phyloP scores from a whole-genome alignment of 2,888 invertebrate species.

The Habroteleia sp. region DNA sequence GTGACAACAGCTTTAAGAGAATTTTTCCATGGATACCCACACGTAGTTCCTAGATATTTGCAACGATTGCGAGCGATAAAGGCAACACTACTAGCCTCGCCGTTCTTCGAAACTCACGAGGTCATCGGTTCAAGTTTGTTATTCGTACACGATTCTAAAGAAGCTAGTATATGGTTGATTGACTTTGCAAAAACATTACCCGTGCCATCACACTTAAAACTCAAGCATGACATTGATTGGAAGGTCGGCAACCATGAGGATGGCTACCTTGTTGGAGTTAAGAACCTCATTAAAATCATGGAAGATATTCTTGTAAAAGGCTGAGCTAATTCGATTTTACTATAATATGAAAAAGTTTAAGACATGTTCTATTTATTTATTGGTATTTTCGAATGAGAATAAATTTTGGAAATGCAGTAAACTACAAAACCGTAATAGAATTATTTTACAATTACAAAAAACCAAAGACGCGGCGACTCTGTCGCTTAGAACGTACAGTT shows the following conservation, averaged over 20 bases:
- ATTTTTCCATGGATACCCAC: slow-evolving; percentile 90
- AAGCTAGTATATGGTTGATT: slow-evolving; percentile 97
- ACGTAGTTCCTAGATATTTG: slow-evolving; percentile 90
- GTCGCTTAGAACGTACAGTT: slow-evolving; percentile 53
- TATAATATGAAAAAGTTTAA: slow-evolving; percentile 2
- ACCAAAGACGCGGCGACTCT: slow-evolving; percentile 66
- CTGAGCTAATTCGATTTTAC: slow-evolving; percentile 55
- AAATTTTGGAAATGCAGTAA: not conserved
- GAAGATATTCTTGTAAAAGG: slow-evolving; percentile 82
- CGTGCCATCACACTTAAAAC: slow-evolving; percentile 87
- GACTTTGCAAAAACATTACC: slow-evolving; percentile 98
- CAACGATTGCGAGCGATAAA: slow-evolving; percentile 92
- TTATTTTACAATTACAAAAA: no score
- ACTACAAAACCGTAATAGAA: slow-evolving; percentile 4
- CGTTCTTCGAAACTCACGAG: slow-evolving; percentile 96
- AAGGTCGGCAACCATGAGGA: slow-evolving; percentile 98
- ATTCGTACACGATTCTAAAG: slow-evolving; percentile 94
- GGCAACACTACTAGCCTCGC: slow-evolving; percentile 90
- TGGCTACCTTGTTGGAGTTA: slow-evolving; percentile 95
- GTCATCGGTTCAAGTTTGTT: slow-evolving; percentile 96
- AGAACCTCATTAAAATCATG: slow-evolving; percentile 94
- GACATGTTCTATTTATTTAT: slow-evolving; percentile 17
- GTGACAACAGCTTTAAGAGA: slow-evolving; percentile 90
- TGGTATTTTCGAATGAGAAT: not conserved
- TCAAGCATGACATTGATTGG: slow-evolving; percentile 93